A percentile compares a stretch with the other conserved stretches of the same genome.
Evolutionary conservation across 2,113 vertebrate genomes (phyloP).

Genomic region (Centrocercus urophasianus): DNA sequence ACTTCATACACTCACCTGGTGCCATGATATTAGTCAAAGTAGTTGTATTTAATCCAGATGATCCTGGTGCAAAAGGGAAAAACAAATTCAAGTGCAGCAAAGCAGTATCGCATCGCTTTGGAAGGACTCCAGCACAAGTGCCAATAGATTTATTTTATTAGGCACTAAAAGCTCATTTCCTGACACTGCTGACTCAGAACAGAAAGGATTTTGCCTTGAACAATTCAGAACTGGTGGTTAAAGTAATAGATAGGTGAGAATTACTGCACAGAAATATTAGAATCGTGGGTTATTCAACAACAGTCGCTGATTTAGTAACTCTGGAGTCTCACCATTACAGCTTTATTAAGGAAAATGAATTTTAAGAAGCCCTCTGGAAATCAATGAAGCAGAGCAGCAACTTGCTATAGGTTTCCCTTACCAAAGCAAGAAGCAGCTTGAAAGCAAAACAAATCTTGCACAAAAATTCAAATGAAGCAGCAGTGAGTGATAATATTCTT

Average conservation of each 20-base stretch:
- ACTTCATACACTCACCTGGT: neutral
- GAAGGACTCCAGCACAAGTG: neutral
- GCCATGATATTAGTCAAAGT: neutral
- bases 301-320: neutral
- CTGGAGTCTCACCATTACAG: neutral
- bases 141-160: neutral
- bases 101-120: neutral
- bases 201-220: constrained; percentile 5
- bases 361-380: neutral
- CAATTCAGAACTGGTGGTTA: neutral
- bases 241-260: neutral
- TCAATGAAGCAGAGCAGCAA: neutral
- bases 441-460: neutral
- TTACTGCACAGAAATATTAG: neutral
- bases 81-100: neutral
- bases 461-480: neutral
- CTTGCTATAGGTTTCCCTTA: neutral
- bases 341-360: neutral
- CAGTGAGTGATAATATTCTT: neutral
- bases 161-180: neutral
- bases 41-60: neutral
- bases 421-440: neutral
- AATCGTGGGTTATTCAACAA: neutral
- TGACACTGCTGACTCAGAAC: neutral
- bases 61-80: neutral